A percentile compares a stretch with the other conserved stretches of the same genome.
Conservation (phyloP, 2,888 invertebrate genomes). For the Hofmannophila pseudospretella region DNA sequence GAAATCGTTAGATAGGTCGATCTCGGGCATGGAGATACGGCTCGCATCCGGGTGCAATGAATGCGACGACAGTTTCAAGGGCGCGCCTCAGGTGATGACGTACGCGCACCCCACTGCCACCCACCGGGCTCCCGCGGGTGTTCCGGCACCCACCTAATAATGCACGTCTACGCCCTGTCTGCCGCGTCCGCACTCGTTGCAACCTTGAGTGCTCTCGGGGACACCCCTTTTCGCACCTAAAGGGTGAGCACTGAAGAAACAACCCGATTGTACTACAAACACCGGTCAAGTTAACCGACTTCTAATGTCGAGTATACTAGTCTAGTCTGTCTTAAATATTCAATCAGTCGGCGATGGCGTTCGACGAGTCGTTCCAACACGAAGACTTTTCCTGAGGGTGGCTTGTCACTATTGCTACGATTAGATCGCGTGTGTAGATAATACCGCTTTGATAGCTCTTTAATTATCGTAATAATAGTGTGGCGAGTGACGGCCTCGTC, state of each 20-base stretch:
- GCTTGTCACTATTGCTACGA: slow-evolving; percentile 5
- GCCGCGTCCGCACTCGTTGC: slow-evolving; percentile 72
- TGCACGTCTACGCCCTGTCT: slow-evolving; percentile 78
- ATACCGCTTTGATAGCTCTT: slow-evolving; percentile 55
- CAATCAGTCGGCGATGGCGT: too few relatives aligned
- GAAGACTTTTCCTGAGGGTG: too few relatives aligned
- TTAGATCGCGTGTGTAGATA: slow-evolving; percentile 11
- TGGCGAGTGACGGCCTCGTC: slow-evolving; percentile 70
- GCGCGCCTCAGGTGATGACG: slow-evolving; percentile 78
- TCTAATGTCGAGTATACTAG: too few relatives aligned
- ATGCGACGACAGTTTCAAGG: slow-evolving; percentile 77
- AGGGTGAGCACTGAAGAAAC: slow-evolving; percentile 8
- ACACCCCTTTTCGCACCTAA: slow-evolving; percentile 40
- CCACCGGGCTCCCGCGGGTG: slow-evolving; percentile 39
- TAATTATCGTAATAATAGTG: slow-evolving; percentile 76
- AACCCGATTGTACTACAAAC: too few relatives aligned
- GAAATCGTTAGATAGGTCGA: slow-evolving; percentile 33
- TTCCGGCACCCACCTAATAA: slow-evolving; percentile 77
- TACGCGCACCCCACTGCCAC: slow-evolving; percentile 63
- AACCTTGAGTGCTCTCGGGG: slow-evolving; percentile 66
- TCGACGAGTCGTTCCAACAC: too few relatives aligned
- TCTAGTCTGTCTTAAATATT: too few relatives aligned
- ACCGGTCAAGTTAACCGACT: too few relatives aligned
- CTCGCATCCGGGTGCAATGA: slow-evolving; percentile 77
- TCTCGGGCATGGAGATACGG: slow-evolving; percentile 61